Percentiles rank a stretch among this genome's conserved stretches.
Conservation (phyloP, 2,797 vertebrate species). For the Gorsachius magnificus region DNA sequence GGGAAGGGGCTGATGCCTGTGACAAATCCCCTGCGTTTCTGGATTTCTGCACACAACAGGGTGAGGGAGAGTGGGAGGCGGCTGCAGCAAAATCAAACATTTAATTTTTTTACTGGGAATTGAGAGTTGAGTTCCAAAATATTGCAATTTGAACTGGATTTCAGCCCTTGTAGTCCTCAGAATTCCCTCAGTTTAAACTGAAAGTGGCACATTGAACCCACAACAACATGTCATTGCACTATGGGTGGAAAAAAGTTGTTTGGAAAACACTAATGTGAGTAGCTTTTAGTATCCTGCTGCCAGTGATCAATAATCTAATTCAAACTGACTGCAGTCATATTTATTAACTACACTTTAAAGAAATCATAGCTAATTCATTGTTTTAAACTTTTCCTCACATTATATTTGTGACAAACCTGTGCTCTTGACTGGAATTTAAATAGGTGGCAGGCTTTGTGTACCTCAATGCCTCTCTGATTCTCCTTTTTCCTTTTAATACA, state of each 20-base stretch:
- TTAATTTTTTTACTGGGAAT: background rate
- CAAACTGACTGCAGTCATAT: background rate
- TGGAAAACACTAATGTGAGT: background rate
- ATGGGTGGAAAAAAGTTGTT: background rate
- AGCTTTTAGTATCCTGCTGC: background rate
- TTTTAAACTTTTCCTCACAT: background rate
- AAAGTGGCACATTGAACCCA: background rate
- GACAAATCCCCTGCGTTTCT: background rate
- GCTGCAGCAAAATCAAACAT: background rate
- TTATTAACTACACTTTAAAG: background rate
- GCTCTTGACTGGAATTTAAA: background rate
- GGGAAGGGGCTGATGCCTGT: background rate
- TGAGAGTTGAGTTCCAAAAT: background rate
- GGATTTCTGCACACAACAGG: background rate
- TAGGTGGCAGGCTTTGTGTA: background rate
- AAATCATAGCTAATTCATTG: background rate
- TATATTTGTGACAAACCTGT: background rate
- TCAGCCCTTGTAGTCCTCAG: background rate
- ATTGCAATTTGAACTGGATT: background rate
- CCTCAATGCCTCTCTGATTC: background rate
- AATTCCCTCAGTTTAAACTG: background rate
- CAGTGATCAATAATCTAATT: background rate
- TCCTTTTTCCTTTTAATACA: conserved; percentile 2
- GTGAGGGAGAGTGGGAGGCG: background rate
- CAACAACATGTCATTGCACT: background rate